These are phyloP conservation scores for Myotis vivesi DNA, from an alignment of 2,797 vertebrate species.

Conservation along the genomic window DNA sequence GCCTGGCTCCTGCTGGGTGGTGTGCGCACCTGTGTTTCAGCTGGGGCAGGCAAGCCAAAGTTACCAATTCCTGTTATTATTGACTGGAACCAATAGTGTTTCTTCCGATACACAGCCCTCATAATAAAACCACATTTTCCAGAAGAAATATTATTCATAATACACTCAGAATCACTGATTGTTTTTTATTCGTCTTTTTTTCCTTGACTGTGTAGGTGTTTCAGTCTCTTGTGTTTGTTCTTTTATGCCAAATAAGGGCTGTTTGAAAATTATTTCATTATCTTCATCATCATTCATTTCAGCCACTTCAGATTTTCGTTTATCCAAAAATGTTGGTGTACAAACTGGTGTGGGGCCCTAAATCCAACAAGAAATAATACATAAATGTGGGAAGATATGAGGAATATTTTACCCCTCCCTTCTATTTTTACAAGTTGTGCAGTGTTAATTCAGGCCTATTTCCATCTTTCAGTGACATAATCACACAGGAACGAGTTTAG, in stretches of 20 bases:
- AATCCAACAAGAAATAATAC: background rate
- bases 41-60: background rate
- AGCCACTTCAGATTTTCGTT: constrained; percentile 84
- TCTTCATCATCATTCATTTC: constrained; percentile 82
- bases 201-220: constrained; percentile 60
- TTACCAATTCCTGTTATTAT: background rate
- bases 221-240: constrained; percentile 49
- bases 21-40: background rate
- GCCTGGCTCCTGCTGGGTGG: no score
- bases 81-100: background rate
- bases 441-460: background rate
- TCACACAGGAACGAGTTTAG: background rate
- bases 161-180: constrained; percentile 1
- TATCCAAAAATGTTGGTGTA: constrained; percentile 91
- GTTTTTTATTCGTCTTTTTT: constrained; percentile 69
- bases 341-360: constrained; percentile 91
- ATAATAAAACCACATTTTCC: background rate
- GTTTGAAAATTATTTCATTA: constrained; percentile 87
- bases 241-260: constrained; percentile 43
- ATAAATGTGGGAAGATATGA: background rate
- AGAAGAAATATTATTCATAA: background rate
- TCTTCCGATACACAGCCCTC: background rate
- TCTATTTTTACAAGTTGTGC: background rate
- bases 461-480: background rate
- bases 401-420: background rate